Base-by-base conservation (phyloP, 37 sponge, comb jelly and placozoan genomes). In the Oscarella lobularis region DNA sequence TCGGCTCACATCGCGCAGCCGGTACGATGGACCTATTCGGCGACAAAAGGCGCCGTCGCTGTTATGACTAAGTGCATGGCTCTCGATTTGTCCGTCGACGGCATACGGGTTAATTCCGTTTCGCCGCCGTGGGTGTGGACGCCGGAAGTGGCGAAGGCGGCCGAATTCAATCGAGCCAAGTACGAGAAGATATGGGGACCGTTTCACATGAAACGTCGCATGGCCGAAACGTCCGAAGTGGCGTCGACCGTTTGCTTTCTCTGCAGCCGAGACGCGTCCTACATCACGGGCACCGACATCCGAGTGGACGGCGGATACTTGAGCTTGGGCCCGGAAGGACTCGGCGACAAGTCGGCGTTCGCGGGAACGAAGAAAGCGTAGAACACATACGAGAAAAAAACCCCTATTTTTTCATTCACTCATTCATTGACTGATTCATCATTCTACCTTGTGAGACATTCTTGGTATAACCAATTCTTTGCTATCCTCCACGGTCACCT, bases 111-210 rank as follows among this genome's bases (percentile, higher is more conserved):
- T 41, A 91, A 91, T 39, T 82, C 86, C 0, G 72, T 91, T 39
- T 87, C 88, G 72, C 92, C 92, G 31, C 83, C 86, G 0, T 91
- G 92, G 92, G 83, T 87, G 54, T 91, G 92, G 92, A 41, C 82
- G 33, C 92, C 92, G 32, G 92, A 91, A 60, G 92, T 91, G 6
- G 33, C 77, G 60, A 91, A 87, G 66, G 92, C 92, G 38, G 92
- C 92, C 20, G 81, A 67, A 33, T 86, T 86, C 14, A 87, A 80
- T 34, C 38, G 92, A 38, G 86, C 67, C 38, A 87, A 87, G 74
- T 91, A 87, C 85, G 92, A 87, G 60, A 83, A 83, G 0, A 41
- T 85, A 2, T 91, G 92, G 92, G 92, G 92, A 6, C 80, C 78
- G 1, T 85, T 80, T 70, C 92, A 91, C 68, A 91, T 91, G 92